Conservation (phyloP, 2,888 invertebrate species). For the Ramazzottius varieornatus region DNA sequence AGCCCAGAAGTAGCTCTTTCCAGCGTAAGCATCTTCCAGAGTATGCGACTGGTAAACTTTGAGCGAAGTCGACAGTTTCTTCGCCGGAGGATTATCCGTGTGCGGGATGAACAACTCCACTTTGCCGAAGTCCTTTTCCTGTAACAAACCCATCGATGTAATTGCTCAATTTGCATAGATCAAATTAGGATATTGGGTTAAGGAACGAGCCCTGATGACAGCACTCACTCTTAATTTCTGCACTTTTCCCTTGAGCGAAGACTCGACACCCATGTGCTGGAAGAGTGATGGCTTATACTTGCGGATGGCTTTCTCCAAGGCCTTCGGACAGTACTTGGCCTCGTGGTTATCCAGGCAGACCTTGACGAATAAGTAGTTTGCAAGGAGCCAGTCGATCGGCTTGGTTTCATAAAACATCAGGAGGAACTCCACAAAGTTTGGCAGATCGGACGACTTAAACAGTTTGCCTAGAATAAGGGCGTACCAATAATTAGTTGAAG, state of each 20-base stretch:
- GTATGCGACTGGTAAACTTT: slow-evolving; percentile 51
- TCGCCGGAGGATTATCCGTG: slow-evolving; percentile 38
- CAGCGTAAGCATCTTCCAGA: slow-evolving; percentile 51
- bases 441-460: slow-evolving; percentile 61
- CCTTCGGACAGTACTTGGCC: slow-evolving; percentile 13
- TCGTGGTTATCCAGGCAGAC: background rate
- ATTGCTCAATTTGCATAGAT: too few relatives aligned
- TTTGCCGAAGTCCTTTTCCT: slow-evolving; percentile 69
- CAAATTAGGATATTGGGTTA: background rate
- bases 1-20: slow-evolving; percentile 74
- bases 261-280: slow-evolving; percentile 79
- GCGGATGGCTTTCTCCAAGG: slow-evolving; percentile 14
- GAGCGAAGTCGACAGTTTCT: slow-evolving; percentile 38
- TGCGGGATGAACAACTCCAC: slow-evolving; percentile 36
- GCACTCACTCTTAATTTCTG: slow-evolving; percentile 57
- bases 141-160: too few relatives aligned
- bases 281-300: slow-evolving; percentile 66
- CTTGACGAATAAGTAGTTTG: background rate
- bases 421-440: slow-evolving; percentile 63
- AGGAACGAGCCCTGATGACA: background rate
- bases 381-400: slow-evolving; percentile 78
- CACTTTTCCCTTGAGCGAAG: slow-evolving; percentile 78
- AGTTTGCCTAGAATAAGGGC: slow-evolving; percentile 34
- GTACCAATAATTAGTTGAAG: too few relatives aligned
- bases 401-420: slow-evolving; percentile 83